Percentiles rank a stretch among this genome's conserved stretches.
Evolutionary conservation across 2,888 invertebrate species (phyloP).

Genomic region (Reticulitermes lucifugus): DNA sequence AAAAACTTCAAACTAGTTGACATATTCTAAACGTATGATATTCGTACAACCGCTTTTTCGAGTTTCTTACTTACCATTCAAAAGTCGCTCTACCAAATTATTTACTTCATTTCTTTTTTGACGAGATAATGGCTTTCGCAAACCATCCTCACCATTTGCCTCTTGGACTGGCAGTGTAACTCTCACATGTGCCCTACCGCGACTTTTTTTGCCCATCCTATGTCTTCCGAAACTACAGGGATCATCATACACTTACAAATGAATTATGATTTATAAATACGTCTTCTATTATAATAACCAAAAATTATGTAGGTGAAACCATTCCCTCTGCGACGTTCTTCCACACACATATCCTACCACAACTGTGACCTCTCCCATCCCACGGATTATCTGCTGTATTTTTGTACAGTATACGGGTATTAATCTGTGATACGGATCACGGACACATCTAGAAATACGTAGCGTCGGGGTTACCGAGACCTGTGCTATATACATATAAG

Average conservation of each 20-base stretch:
- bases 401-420: no score
- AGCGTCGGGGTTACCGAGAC: no score
- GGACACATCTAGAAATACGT: no score
- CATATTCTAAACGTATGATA: no score
- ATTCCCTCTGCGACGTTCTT: background rate
- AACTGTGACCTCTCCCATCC: no score
- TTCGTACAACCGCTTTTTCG: no score
- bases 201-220: constrained; percentile 51
- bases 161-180: constrained; percentile 36
- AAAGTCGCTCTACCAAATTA: constrained; percentile 69
- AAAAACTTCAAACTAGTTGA: no score
- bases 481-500: no score
- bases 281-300: background rate
- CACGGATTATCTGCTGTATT: no score
- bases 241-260: constrained; percentile 15
- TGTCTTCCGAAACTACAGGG: background rate
- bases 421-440: no score
- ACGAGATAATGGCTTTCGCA: constrained; percentile 59
- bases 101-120: constrained; percentile 70
- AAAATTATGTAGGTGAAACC: constrained; percentile 11
- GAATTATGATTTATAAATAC: background rate
- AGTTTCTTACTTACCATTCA: constrained; percentile 58
- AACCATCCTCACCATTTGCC: background rate
- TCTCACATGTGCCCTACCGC: constrained; percentile 48
- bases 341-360: no score